Evolutionary conservation across 53 echinoderm and acorn worm species (phyloP).

Genomic region (Mesocentrotus franciscanus): DNA sequence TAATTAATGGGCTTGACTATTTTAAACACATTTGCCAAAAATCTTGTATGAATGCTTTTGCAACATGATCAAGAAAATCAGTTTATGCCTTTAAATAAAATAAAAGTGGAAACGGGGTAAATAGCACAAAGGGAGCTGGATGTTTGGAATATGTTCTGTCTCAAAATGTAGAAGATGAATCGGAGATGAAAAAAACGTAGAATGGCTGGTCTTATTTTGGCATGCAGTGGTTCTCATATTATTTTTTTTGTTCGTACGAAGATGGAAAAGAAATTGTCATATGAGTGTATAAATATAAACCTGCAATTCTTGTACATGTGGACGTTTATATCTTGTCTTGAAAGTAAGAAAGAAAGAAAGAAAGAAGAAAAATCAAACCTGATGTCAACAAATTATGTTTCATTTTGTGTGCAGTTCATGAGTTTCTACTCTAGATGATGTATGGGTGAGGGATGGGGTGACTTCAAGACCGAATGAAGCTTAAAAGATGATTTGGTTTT

Average conservation of each 20-base stretch:
- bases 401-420: constrained; percentile 46
- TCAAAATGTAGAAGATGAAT: neutral
- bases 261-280: constrained; percentile 56
- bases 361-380: constrained; percentile 52
- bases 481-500: neutral
- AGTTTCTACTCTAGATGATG: neutral
- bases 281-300: constrained; percentile 63
- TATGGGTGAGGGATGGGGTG: neutral
- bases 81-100: constrained; percentile 9
- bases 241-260: constrained; percentile 52
- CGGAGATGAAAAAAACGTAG: neutral
- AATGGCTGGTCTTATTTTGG: constrained; percentile 45
- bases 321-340: constrained; percentile 62
- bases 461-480: neutral
- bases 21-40: constrained; percentile 26
- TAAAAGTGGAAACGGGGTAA: neutral
- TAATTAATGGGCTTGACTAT: neutral
- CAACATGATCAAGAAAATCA: neutral
- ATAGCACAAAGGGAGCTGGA: neutral
- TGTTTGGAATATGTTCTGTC: constrained; percentile 3
- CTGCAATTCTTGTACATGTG: constrained; percentile 65
- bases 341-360: constrained; percentile 58
- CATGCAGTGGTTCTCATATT: constrained; percentile 39
- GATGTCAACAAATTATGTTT: constrained; percentile 23
- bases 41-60: constrained; percentile 28